These are phyloP conservation scores for Scolopax bukidnonensis DNA, from an alignment of 2,797 vertebrate genomes.

Conservation along the genomic window DNA sequence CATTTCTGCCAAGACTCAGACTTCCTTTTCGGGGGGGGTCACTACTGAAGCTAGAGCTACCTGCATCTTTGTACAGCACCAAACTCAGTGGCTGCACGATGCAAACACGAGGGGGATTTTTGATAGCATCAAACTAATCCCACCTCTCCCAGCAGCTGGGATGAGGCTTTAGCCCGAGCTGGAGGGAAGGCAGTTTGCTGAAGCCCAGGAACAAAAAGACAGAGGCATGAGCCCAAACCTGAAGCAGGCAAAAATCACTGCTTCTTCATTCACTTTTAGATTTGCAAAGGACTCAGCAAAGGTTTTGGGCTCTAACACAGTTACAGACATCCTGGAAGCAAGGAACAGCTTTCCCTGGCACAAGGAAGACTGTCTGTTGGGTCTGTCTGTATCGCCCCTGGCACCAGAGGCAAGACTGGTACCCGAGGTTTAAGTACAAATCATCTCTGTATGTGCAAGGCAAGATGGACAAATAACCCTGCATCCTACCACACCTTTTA, in stretches of 20 bases:
- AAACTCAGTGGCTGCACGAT: rapidly evolving
- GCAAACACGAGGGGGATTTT: background rate
- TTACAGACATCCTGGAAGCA: background rate
- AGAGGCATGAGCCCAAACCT: background rate
- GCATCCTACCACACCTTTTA: background rate
- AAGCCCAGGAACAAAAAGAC: background rate
- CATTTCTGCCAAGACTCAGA: background rate
- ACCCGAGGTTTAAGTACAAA: background rate
- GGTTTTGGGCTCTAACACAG: rapidly evolving
- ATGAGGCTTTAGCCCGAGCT: background rate
- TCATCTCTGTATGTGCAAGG: background rate
- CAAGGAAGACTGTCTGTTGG: rapidly evolving
- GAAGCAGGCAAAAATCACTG: background rate
- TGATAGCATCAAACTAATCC: background rate
- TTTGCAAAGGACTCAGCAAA: background rate
- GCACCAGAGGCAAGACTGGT: background rate
- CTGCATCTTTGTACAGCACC: background rate
- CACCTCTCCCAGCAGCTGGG: background rate
- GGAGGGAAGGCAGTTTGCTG: background rate
- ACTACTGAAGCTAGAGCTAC: background rate
- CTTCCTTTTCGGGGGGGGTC: background rate
- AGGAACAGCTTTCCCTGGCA: background rate
- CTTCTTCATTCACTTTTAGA: background rate
- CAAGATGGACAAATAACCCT: background rate
- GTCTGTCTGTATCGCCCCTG: background rate